These are phyloP conservation scores for Eublepharis macularius DNA, from an alignment of 2,113 vertebrate species.

Conservation along the genomic window DNA sequence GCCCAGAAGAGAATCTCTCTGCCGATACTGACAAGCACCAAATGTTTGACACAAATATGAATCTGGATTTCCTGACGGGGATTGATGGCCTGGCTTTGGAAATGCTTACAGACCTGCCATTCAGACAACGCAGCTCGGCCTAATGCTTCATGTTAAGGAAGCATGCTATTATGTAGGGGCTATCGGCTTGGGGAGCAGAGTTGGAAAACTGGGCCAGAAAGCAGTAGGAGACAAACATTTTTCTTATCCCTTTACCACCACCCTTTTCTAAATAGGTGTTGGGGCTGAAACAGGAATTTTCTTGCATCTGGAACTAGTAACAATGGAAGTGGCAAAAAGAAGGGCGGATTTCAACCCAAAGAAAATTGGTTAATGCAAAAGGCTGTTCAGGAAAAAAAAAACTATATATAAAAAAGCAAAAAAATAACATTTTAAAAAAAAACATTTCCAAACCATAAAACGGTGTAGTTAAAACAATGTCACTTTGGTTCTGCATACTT, in stretches of 20 bases:
- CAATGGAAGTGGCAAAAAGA: no score
- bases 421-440: no score
- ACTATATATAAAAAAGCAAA: no score
- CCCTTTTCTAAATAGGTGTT: background rate
- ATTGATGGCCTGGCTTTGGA: conserved; percentile 61
- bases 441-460: no score
- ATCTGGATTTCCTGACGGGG: conserved; percentile 64
- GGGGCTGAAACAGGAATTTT: background rate
- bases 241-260: background rate
- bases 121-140: conserved; percentile 53
- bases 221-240: background rate
- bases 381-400: no score
- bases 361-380: no score
- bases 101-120: conserved; percentile 68
- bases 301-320: background rate
- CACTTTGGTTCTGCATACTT: no score
- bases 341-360: no score
- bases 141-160: conserved; percentile 63
- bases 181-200: conserved; percentile 54
- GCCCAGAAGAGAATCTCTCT: conserved; percentile 50
- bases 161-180: conserved; percentile 42
- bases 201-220: conserved; percentile 17
- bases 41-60: conserved; percentile 68
- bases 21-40: conserved; percentile 54
- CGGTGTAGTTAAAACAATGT: no score